phyloP scores from a whole-genome alignment of 2,113 vertebrate genomes.

The Sinocyclocheilus rhinocerous region DNA sequence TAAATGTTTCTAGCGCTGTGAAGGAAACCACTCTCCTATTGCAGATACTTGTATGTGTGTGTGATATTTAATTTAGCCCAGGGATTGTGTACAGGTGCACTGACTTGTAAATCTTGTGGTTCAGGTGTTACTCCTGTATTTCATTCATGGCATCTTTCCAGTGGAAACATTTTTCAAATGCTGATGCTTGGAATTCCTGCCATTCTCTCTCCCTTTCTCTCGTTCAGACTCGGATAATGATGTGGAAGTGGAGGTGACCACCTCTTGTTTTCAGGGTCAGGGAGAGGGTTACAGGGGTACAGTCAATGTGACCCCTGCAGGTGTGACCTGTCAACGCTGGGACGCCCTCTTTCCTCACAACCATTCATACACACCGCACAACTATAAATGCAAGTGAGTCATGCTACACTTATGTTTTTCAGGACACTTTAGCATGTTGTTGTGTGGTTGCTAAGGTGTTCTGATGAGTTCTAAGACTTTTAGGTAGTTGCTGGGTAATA shows the following conservation, averaged over 20 bases:
- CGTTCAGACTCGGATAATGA: conserved; percentile 62
- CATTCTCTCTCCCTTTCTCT: conserved; percentile 24
- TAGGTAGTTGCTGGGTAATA: no score
- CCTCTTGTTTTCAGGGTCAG: conserved; percentile 81
- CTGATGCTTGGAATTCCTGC: conserved; percentile 4
- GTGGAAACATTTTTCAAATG: conserved; percentile 6
- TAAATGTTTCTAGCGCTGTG: background rate
- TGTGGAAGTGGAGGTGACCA: conserved; percentile 69
- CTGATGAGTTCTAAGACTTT: no score
- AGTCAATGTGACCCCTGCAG: conserved; percentile 84
- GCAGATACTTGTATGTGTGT: background rate
- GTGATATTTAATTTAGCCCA: conserved; percentile 45
- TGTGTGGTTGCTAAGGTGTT: no score
- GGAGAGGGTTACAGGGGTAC: conserved; percentile 87
- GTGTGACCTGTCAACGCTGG: conserved; percentile 90
- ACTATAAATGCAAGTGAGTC: conserved; percentile 98
- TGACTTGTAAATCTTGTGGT: conserved; percentile 13
- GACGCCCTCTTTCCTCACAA: conserved; percentile 91
- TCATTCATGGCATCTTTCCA: conserved; percentile 11
- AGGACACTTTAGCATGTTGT: no score
- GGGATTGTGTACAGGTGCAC: conserved; percentile 31
- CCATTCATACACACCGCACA: conserved; percentile 87
- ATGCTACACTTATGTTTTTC: background rate
- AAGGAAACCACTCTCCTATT: background rate
- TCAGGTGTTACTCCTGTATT: background rate